Percentiles rank a stretch among this genome's conserved stretches.
Evolutionary conservation across 2,113 vertebrate genomes (phyloP).

Genomic region (Bubo scandiacus): DNA sequence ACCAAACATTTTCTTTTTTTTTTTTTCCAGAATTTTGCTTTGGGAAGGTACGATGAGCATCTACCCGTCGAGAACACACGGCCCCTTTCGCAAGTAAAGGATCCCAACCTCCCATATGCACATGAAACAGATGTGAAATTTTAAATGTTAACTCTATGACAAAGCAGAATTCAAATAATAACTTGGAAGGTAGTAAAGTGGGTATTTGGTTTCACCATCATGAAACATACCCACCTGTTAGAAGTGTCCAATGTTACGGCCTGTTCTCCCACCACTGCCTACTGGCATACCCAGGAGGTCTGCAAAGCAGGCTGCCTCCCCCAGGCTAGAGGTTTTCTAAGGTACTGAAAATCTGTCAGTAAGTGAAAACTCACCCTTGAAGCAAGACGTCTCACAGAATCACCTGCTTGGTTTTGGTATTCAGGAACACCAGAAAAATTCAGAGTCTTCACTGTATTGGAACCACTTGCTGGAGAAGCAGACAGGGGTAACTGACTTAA

Average conservation of each 20-base stretch:
- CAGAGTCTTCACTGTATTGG: conserved; percentile 62
- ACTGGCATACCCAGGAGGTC: neutral
- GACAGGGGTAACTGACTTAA: conserved; percentile 81
- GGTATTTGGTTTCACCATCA: neutral
- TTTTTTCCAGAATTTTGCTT: neutral
- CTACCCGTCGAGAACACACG: neutral
- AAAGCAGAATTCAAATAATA: neutral
- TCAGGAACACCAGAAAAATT: conserved; percentile 77
- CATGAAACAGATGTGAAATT: neutral
- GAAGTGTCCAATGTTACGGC: neutral
- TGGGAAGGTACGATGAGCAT: neutral
- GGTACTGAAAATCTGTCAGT: too few species aligned
- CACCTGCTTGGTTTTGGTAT: conserved; percentile 74
- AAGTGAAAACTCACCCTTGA: conserved; percentile 80
- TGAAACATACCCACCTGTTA: rapidly evolving
- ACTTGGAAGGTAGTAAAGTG: neutral
- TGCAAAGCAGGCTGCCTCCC: neutral
- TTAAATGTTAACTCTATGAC: neutral
- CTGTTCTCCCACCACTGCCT: neutral
- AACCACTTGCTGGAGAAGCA: conserved; percentile 69
- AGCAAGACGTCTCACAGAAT: conserved; percentile 86
- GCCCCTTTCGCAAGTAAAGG: neutral
- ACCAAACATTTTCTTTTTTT: neutral
- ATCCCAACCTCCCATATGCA: neutral
- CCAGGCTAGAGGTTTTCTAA: neutral